Evolutionary conservation across 2,113 vertebrate species (phyloP), one percentile per base, ranked within the genome.

Genomic region (Poeciliopsis prolifica): DNA sequence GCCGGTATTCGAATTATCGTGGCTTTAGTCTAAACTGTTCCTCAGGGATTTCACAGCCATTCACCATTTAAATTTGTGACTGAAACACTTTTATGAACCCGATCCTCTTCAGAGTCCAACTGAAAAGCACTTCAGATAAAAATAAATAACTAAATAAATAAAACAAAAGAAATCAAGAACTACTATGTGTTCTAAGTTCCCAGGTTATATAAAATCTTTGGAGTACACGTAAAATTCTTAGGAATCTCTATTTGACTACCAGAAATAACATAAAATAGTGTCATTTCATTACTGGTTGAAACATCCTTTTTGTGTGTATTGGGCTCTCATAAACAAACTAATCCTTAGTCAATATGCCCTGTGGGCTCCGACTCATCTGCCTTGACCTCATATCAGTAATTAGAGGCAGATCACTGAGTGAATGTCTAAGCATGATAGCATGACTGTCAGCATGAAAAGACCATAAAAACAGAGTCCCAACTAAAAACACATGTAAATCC

Each of bases 301-400:
- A 48, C 14, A 48, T 6, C 17, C 4, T 19, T 48, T 48, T 19
- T 48, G 44, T 0, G 44, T 48, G 17, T 6, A 48, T 13, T 1
- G 15, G 40, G 12, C 4, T 48, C 44, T 48, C 5, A 62, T 72
- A 61, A 69, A 42, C 74, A 42, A 61, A 76, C 66, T 80, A 84
- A 87, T 82, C 70, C 75, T 54, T 62, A 8, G 31, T 40, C 37
- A 60, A 19, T 51, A 22, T 22, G 24, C 76, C 70, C 72, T 29
- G 60, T 64, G 68, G 70, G 66, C 64, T 60, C 51, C 28, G 65
- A 83, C 80, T 86, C 40, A 65, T 83, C 74, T 78, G 68, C 72
- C 44, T 60, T 13, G 2, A 84, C 82, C 88, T 89, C 83, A 92
- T 90, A 89, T 83, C 79, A 82, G 70, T 82, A 77, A 88, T 87